These are phyloP conservation scores for Strix uralensis DNA, from an alignment of 2,113 vertebrate species.

Conservation along the genomic window DNA sequence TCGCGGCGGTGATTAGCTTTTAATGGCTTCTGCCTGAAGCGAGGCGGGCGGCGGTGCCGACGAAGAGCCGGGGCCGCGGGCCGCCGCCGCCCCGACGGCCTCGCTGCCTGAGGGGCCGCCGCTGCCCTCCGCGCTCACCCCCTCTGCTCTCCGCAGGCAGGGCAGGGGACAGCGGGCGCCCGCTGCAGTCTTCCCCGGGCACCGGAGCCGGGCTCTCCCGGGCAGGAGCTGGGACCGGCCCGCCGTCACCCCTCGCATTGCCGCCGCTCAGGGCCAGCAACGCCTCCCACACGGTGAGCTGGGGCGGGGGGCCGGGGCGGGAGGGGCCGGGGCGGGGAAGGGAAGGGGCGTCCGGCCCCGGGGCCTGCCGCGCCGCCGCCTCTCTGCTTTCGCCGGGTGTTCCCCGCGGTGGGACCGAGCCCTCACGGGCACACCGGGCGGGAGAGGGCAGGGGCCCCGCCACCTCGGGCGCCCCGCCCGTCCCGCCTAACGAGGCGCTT, in stretches of 20 bases:
- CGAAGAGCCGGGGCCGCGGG: background rate
- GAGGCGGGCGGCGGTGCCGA: background rate
- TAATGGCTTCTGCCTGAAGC: slow-evolving; percentile 39
- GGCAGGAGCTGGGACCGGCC: slow-evolving; percentile 78
- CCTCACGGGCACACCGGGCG: background rate
- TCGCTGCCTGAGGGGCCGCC: background rate
- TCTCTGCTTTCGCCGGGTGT: background rate
- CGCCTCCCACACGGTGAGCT: slow-evolving; percentile 76
- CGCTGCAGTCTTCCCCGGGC: slow-evolving; percentile 75
- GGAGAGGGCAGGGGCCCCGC: background rate
- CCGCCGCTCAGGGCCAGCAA: slow-evolving; percentile 84
- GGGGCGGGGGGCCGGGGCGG: background rate
- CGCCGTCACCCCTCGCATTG: slow-evolving; percentile 80
- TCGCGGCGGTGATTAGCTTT: slow-evolving; percentile 32
- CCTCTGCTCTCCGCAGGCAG: slow-evolving; percentile 54
- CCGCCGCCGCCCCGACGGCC: background rate
- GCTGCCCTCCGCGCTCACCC: background rate
- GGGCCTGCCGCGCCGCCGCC: background rate
- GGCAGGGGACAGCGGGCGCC: slow-evolving; percentile 77
- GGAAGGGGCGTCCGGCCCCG: background rate
- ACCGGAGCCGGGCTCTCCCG: slow-evolving; percentile 74
- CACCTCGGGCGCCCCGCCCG: background rate
- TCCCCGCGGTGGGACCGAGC: background rate
- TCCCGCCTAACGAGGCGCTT: background rate
- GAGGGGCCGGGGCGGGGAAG: too few species aligned